These are phyloP conservation scores for Anoura caudifer DNA, from an alignment of 2,113 vertebrate species.

Conservation along the genomic window DNA sequence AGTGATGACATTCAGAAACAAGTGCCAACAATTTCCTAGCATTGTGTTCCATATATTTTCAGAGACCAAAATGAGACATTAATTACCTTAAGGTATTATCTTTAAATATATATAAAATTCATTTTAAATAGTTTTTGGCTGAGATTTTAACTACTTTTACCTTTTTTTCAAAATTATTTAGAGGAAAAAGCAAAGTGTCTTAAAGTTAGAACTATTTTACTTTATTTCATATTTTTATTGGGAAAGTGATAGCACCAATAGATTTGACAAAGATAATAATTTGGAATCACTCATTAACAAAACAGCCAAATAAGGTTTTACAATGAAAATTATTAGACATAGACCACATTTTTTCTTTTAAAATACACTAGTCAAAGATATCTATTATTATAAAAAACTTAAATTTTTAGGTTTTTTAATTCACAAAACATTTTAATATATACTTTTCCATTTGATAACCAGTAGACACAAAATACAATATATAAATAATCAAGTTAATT, in stretches of 20 bases:
- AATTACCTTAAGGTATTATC: not conserved
- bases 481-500: constrained; percentile 24
- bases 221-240: not conserved
- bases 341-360: not conserved
- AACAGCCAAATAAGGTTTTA: not conserved
- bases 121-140: not conserved
- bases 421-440: not conserved
- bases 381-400: not conserved
- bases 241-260: not conserved
- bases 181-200: not conserved
- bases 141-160: not conserved
- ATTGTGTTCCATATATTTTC: not conserved
- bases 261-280: not conserved
- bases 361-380: not conserved
- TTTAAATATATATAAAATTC: not conserved
- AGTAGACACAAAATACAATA: not conserved
- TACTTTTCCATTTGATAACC: not conserved
- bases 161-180: constrained; percentile 14
- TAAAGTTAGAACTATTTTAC: not conserved
- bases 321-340: not conserved
- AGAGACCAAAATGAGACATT: not conserved
- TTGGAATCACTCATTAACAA: not conserved
- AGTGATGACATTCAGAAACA: not conserved
- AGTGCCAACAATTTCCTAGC: not conserved
- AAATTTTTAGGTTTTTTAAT: not conserved